Conservation (phyloP, 2,113 vertebrate genomes). For the Cariama cristata region DNA sequence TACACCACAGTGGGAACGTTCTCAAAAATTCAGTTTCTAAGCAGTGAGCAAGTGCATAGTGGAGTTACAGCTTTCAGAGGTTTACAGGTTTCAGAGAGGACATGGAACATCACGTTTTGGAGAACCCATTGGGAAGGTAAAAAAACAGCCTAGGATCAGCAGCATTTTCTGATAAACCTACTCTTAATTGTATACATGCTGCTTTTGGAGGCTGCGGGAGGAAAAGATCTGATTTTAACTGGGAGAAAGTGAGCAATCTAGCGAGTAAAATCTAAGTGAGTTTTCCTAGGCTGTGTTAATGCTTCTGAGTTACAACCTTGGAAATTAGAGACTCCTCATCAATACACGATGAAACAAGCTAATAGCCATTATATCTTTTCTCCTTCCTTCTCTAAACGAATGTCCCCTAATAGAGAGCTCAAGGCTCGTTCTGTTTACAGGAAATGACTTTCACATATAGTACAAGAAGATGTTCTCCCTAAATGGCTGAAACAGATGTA, state of each 20-base stretch:
- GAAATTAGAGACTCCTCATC: constrained; percentile 4
- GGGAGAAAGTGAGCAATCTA: not conserved
- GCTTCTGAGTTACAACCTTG: not conserved
- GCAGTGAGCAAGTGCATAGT: not conserved
- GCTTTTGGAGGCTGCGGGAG: not conserved
- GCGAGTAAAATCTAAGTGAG: not conserved
- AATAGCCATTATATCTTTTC: not conserved
- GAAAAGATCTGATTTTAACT: not conserved
- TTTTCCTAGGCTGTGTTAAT: not conserved
- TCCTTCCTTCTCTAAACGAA: not conserved
- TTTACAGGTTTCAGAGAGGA: not conserved
- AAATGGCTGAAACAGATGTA: constrained; percentile 34
- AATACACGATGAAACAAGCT: constrained; percentile 17
- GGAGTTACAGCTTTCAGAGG: not conserved
- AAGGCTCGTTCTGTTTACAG: constrained; percentile 15
- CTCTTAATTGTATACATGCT: not conserved
- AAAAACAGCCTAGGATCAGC: not conserved
- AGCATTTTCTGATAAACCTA: not conserved
- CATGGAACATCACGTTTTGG: fast-evolving
- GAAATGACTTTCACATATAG: constrained; percentile 19
- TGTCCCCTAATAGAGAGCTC: constrained; percentile 6
- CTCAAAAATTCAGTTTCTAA: not conserved
- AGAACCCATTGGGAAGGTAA: not conserved
- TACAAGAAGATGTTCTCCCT: not conserved
- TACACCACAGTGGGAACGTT: not conserved